Evolutionary conservation across 2,888 invertebrate genomes (phyloP).

Genomic region (Sycophila texana): DNA sequence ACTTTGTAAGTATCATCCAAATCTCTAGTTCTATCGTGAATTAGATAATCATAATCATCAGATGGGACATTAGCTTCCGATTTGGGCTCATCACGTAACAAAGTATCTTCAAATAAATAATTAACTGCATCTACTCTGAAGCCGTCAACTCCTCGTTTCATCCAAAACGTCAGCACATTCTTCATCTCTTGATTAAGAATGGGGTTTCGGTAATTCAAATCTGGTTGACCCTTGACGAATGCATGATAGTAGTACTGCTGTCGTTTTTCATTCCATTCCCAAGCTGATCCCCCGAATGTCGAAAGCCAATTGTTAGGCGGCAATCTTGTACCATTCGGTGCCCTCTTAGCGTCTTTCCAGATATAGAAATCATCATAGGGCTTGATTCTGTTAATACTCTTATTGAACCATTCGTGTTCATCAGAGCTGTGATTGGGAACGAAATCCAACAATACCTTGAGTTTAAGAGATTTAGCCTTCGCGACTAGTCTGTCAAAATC

Average conservation of each 20-base stretch:
- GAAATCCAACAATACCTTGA: slow-evolving; percentile 71
- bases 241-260: slow-evolving; percentile 81
- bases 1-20: slow-evolving; percentile 70
- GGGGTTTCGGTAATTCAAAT: slow-evolving; percentile 80
- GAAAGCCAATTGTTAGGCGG: slow-evolving; percentile 77
- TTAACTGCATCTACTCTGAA: slow-evolving; percentile 77
- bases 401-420: slow-evolving; percentile 86
- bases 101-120: slow-evolving; percentile 65
- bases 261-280: slow-evolving; percentile 78
- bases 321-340: slow-evolving; percentile 62
- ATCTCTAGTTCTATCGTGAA: slow-evolving; percentile 72
- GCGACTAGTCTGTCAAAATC: slow-evolving; percentile 82
- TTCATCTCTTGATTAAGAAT: slow-evolving; percentile 76
- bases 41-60: slow-evolving; percentile 67
- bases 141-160: slow-evolving; percentile 79
- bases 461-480: slow-evolving; percentile 77
- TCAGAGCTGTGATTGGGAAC: slow-evolving; percentile 82
- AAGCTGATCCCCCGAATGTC: slow-evolving; percentile 77
- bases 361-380: slow-evolving; percentile 84
- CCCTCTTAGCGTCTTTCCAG: slow-evolving; percentile 80
- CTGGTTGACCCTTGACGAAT: slow-evolving; percentile 79
- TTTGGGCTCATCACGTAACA: slow-evolving; percentile 66
- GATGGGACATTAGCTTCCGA: slow-evolving; percentile 58
- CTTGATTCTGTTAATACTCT: slow-evolving; percentile 79
- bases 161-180: slow-evolving; percentile 77